Base-by-base conservation (phyloP, 2,797 vertebrate genomes). In the Neosalanx taihuensis region DNA sequence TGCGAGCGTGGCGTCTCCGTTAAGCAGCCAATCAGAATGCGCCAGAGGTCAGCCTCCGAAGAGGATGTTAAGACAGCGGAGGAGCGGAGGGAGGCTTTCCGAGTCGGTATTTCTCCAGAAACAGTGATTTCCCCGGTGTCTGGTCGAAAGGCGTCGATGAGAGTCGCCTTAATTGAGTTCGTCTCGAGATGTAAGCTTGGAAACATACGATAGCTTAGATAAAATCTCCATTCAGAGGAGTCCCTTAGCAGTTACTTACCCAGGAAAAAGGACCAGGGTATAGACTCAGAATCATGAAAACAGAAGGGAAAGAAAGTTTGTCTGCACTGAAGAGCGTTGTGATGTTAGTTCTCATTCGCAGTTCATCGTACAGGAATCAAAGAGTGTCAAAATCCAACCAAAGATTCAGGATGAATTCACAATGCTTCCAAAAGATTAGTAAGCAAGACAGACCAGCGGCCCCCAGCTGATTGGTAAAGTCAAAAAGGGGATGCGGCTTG, bases 21-120 rank as follows among this genome's bases (percentile, higher is more conserved):
- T 84, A 88, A 86, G 84, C 80, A 85, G 83, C 75, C 81, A 87
- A 81, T 75, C 78, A 81, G 81, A 85, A 84, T 83, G 88, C 84
- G 6, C 72, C 84, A 79, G 73, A 84, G 75, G 73, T 84, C 65
- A 30, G 76, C 74, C 76, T 77, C 78, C 59, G 81, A 67, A 67
- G 73, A 80, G 73, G 66, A 64, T 76, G 76, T 80, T 79, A 75
- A 46, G 78, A 71, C 49, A 70, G 77, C 56, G 1, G 83, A 60
- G 78, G 72, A 75, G 77, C 74, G 78, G 78, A 81, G 33, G 59
- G 82, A 31, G 49, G 74, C 75, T 82, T 73, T 86, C 84, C 78
- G 74, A 85, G 84, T 77, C 79, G 81, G 80, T 78, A 80, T 74
- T 77, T 76, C 77, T 70, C 68, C 72, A 78, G 75, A 77, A 81